These are phyloP conservation scores for Ceratina japonica DNA, from an alignment of 1,140 invertebrate genomes.

Conservation along the genomic window DNA sequence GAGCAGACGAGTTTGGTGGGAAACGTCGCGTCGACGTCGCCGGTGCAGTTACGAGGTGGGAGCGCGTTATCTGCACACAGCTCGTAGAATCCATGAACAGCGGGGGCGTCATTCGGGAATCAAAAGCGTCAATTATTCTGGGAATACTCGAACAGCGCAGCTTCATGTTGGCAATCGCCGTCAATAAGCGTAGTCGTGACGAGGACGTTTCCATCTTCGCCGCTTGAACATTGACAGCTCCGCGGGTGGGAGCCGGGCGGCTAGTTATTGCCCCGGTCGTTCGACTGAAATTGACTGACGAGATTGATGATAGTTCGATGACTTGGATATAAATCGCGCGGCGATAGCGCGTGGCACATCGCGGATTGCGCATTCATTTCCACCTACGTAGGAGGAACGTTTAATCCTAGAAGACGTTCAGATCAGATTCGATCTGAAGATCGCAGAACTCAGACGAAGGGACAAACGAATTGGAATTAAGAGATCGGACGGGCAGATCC, in stretches of 20 bases:
- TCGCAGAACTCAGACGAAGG: too few species aligned
- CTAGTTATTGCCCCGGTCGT: slow-evolving; percentile 18
- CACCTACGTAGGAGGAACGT: background rate
- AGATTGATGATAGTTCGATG: slow-evolving; percentile 34
- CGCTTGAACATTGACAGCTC: slow-evolving; percentile 12
- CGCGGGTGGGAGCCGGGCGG: background rate
- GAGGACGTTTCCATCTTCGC: slow-evolving; percentile 44
- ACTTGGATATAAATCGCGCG: slow-evolving; percentile 15
- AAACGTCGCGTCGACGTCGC: background rate
- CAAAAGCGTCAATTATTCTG: slow-evolving; percentile 36
- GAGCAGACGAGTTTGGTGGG: background rate
- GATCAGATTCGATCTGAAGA: too few species aligned
- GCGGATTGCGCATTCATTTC: background rate
- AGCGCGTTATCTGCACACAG: slow-evolving; percentile 13
- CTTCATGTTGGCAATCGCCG: slow-evolving; percentile 30
- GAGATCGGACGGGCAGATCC: background rate
- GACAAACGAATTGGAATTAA: too few species aligned
- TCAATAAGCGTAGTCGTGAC: slow-evolving; percentile 37
- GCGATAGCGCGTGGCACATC: background rate
- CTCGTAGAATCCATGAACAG: slow-evolving; percentile 8
- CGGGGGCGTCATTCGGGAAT: background rate
- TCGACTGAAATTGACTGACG: slow-evolving; percentile 28
- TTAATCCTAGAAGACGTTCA: background rate
- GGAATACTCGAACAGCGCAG: slow-evolving; percentile 25
- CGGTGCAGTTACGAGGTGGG: background rate